Evolutionary conservation across 2,113 vertebrate genomes (phyloP).

Genomic region (Brachyhypopomus gauderio): DNA sequence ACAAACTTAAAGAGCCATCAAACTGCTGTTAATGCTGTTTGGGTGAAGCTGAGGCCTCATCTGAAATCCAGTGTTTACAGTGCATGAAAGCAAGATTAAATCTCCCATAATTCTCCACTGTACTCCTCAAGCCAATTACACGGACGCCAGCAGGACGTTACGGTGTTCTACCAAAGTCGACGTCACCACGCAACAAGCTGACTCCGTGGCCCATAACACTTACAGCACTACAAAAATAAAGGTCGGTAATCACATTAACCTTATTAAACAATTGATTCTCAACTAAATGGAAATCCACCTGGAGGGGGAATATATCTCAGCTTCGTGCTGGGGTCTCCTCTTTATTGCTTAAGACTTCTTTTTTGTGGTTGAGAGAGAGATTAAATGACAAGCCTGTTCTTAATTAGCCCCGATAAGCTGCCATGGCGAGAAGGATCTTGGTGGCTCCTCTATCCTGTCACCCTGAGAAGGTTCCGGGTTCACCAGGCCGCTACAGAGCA

Average conservation of each 20-base stretch:
- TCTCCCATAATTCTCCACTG: background rate
- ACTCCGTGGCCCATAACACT: background rate
- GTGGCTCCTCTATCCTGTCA: background rate
- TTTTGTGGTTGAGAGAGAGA: conserved; percentile 48
- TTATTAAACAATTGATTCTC: conserved; percentile 45
- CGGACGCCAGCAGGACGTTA: background rate
- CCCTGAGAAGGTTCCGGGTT: background rate
- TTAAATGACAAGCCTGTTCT: conserved; percentile 51
- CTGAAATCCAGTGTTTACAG: background rate
- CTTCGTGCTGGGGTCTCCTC: conserved; percentile 56
- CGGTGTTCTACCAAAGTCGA: background rate
- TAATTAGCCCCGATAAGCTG: conserved; percentile 61
- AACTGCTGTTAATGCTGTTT: background rate
- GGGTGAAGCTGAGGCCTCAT: too few species aligned
- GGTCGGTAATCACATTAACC: conserved; percentile 27
- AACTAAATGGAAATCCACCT: conserved; percentile 50
- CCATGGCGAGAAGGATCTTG: conserved; percentile 26
- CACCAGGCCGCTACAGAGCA: background rate
- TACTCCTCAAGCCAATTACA: background rate
- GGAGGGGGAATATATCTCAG: conserved; percentile 39
- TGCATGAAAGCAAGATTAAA: background rate
- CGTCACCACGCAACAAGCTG: background rate
- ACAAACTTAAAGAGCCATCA: background rate
- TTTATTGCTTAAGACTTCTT: conserved; percentile 57
- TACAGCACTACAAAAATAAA: background rate